phyloP scores from a whole-genome alignment of 1,140 invertebrate genomes.

The Stenopsyche tienmushanensis region DNA sequence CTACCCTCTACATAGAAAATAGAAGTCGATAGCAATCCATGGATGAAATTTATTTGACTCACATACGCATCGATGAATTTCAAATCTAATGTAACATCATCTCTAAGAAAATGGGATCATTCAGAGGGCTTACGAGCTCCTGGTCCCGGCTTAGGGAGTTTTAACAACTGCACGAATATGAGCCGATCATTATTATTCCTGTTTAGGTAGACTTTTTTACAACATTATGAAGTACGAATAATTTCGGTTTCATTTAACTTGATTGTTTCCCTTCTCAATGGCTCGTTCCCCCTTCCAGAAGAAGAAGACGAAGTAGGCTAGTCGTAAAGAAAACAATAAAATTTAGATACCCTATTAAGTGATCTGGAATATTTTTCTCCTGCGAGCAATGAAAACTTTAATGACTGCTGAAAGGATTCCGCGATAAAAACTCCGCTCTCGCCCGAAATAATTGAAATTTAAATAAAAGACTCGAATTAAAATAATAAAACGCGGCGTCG shows the following conservation, averaged over 20 bases:
- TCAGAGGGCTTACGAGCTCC: too few relatives aligned
- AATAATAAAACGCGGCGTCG: constrained; percentile 7
- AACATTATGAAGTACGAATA: constrained; percentile 16
- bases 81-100: too few relatives aligned
- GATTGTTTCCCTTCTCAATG: constrained; percentile 1
- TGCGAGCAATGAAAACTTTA: constrained; percentile 35
- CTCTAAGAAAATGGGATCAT: too few relatives aligned
- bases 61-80: too few relatives aligned
- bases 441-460: constrained; percentile 27
- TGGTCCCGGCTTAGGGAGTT: too few relatives aligned
- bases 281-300: background rate
- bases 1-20: too few relatives aligned
- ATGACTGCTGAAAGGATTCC: constrained; percentile 34
- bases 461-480: constrained; percentile 28
- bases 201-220: constrained; percentile 4
- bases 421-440: constrained; percentile 29
- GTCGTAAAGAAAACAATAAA: constrained; percentile 37
- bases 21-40: too few relatives aligned
- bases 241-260: constrained; percentile 23
- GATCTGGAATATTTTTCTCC: constrained; percentile 35
- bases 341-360: constrained; percentile 35
- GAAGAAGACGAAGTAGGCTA: constrained; percentile 9
- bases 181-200: background rate
- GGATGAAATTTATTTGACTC: too few relatives aligned
- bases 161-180: too few relatives aligned